Base-by-base conservation (phyloP, 2,888 invertebrate genomes). In the Flexamia atlantica region DNA sequence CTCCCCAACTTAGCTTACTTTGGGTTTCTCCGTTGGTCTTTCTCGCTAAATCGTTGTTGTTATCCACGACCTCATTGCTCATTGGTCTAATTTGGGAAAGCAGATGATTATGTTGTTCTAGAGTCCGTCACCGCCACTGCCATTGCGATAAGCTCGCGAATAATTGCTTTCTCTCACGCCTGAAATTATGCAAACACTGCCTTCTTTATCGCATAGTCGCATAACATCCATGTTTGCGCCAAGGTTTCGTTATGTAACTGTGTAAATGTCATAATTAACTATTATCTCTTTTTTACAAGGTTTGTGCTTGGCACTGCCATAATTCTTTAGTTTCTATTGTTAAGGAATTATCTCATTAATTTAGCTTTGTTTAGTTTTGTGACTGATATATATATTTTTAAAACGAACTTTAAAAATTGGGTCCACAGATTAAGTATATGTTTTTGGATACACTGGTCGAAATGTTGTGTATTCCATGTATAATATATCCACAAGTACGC, bases 161-260 rank as follows among this genome's bases (percentile, higher is more conserved):
- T 76, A 46, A 76, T 76, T 76, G 74, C 46, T 76, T 46, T 42
- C 74, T 72, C 72, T 46, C 36, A 14, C 28, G 64, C 64, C 64
- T 64, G 4, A 25, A 60, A 64, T 64, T 64, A 64, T 64, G 64
- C 28, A 64, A 64, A 64, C 64, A 64, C 64, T 64, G 30, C 64
- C 30, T 28, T 5, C 64, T 64, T 17, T 64, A 64, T 64, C 64
- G 12, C 64, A 17, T 12, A 28, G 64, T 64, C 3, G 5, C 5
- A 53, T 53, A n/a, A n/a, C n/a, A n/a, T 23, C 23, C 20, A 28
- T 64, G 64, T 64, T 64, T 20, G 28, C 14, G 14, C 64, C 57
- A 57, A 57, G 57, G 57, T 12, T 57, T 23, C 57, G 64, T 64
- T 64, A 64, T 64, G 14, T 64, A 64, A 64, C 17, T 64, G 64